Conservation (phyloP, 2,113 vertebrate species). For the Buteo buteo region DNA sequence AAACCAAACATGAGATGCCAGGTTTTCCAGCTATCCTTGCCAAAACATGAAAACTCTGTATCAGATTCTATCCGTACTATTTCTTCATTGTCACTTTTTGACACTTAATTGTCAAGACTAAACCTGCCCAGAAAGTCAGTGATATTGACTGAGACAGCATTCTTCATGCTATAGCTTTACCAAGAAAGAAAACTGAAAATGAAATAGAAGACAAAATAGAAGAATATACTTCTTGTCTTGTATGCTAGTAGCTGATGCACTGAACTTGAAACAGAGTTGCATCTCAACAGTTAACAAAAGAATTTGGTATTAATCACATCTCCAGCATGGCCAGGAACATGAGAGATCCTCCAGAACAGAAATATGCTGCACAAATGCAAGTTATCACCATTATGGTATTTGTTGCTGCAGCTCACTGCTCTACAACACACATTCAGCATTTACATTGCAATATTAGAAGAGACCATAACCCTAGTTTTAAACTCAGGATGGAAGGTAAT, state of each 20-base stretch:
- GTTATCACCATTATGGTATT: neutral
- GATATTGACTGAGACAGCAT: neutral
- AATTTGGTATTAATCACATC: neutral
- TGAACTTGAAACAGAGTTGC: neutral
- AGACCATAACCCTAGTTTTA: neutral
- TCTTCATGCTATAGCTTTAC: neutral
- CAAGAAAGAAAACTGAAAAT: neutral
- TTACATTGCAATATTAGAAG: neutral
- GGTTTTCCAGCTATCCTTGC: neutral
- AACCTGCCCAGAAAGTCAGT: neutral
- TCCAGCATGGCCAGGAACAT: neutral
- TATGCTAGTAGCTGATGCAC: neutral
- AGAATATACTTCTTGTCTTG: neutral
- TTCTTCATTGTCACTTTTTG: neutral
- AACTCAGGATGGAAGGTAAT: neutral
- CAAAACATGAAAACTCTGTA: neutral
- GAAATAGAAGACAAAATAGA: neutral
- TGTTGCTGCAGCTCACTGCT: neutral
- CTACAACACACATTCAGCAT: neutral
- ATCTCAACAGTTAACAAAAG: neutral
- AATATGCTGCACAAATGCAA: neutral
- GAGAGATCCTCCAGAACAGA: neutral
- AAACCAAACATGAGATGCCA: neutral
- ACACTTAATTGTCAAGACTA: neutral
- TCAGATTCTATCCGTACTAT: neutral